Evolutionary conservation across 2,797 vertebrate species (phyloP), one percentile per base, ranked within the genome.

Genomic region (Enteromius radiatus): DNA sequence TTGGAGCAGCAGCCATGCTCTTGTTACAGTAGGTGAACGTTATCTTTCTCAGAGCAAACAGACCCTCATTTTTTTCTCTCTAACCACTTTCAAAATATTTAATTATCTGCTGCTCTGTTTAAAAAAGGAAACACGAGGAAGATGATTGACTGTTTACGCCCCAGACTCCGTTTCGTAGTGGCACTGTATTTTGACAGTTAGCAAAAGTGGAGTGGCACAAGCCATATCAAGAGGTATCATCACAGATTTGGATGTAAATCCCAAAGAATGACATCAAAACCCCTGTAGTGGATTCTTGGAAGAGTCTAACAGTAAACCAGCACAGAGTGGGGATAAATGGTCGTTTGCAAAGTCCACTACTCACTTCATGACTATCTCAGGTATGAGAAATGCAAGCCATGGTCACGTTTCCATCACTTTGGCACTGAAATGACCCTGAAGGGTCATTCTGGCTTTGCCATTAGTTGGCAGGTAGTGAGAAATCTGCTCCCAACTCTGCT

Each of bases 31-130:
- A 87, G 84, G 70, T 84, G 76, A 91, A 89, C 85, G 85, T 89
- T 92, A 89, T 91, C 89, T 86, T 81, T 88, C 67, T 81, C 85
- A 88, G 84, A 90, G 88, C 89, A 92, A 93, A 93, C 86, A 92
- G 74, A 84, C 67, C 54, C 61, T 80, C 78, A 81, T 88, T 89
- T 90, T 81, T 78, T 61, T 54, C 79, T n/a, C 77, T 83, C 70
- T 54, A 80, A 73, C 71, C 78, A 81, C 86, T 84, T 85, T 90
- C 79, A 89, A 91, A 91, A 92, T 91, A 85, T 90, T 91, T 90
- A 90, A 91, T 91, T 90, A 91, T 88, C 84, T 59, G 59, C 81
- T 88, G 82, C 80, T 87, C 70, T 82, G 86, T 90, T 86, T 86
- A 47, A 88, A 91, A 86, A 76, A 74, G 89, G 90, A 89, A 91